These are phyloP conservation scores for Philonicus albiceps DNA, from an alignment of 2,888 invertebrate genomes.

Conservation along the genomic window DNA sequence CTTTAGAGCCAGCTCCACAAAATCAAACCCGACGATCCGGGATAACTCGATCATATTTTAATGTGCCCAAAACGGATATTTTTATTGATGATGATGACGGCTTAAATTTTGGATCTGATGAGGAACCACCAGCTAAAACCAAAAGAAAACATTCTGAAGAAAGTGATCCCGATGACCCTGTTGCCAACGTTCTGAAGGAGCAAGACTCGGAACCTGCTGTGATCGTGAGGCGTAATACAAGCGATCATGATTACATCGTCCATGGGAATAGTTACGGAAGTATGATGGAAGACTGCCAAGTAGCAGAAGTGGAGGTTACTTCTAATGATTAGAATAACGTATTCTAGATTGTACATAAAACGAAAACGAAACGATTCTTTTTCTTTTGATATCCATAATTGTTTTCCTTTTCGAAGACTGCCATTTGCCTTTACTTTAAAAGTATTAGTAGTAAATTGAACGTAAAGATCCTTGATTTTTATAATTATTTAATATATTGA, in stretches of 20 bases:
- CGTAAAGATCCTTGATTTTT: no score
- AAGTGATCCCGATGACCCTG: constrained; percentile 9
- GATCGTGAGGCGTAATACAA: constrained; percentile 40
- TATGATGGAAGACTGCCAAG: constrained; percentile 43
- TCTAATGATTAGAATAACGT: neutral
- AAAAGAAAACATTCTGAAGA: neutral
- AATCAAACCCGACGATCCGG: neutral
- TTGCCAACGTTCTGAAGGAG: neutral
- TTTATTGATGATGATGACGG: constrained; percentile 47
- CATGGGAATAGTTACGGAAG: constrained; percentile 41
- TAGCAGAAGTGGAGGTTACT: neutral
- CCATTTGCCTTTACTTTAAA: neutral
- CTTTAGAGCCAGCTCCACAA: neutral
- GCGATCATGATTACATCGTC: constrained; percentile 45
- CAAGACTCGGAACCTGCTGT: constrained; percentile 29
- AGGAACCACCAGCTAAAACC: constrained; percentile 9
- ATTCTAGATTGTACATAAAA: neutral
- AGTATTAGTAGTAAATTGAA: no score
- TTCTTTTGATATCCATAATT: neutral
- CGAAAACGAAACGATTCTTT: neutral
- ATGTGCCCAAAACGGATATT: neutral
- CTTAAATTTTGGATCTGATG: constrained; percentile 41
- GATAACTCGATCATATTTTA: neutral
- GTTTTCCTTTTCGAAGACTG: neutral
- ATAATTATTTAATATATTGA: neutral